Percentiles rank a stretch among this genome's conserved stretches.
Conservation (phyloP, 2,113 vertebrate genomes). For the Lophotis ruficrista region DNA sequence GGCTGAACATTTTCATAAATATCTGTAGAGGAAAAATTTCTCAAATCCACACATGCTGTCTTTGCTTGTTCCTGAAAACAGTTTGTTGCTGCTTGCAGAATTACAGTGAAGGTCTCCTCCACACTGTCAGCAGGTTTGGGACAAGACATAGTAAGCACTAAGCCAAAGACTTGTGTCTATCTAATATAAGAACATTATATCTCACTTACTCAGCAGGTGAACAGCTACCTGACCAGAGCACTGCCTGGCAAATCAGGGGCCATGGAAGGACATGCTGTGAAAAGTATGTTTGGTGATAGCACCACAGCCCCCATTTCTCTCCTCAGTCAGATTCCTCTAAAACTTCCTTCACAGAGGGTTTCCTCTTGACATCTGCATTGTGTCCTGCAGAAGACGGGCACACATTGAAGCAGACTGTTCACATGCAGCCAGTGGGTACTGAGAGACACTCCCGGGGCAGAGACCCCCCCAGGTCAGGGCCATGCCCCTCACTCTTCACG, state of each 20-base stretch:
- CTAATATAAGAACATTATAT: not conserved
- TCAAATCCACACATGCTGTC: not conserved
- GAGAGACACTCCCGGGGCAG: not conserved
- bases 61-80: not conserved
- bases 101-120: not conserved
- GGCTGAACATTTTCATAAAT: not conserved
- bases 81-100: not conserved
- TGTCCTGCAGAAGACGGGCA: fast-evolving
- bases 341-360: not conserved
- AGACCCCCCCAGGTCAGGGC: not conserved
- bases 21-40: not conserved
- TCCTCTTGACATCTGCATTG: not conserved
- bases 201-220: not conserved
- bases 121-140: not conserved
- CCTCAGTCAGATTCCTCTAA: not conserved
- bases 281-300: not conserved
- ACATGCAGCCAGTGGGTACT: not conserved
- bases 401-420: not conserved
- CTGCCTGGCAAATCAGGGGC: not conserved
- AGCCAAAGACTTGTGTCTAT: not conserved
- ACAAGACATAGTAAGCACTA: not conserved
- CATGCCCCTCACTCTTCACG: not conserved
- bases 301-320: not conserved
- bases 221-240: not conserved
- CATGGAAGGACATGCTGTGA: not conserved